These are phyloP conservation scores for Brachionus angularis DNA, from an alignment of 1,140 invertebrate species.

Conservation along the genomic window DNA sequence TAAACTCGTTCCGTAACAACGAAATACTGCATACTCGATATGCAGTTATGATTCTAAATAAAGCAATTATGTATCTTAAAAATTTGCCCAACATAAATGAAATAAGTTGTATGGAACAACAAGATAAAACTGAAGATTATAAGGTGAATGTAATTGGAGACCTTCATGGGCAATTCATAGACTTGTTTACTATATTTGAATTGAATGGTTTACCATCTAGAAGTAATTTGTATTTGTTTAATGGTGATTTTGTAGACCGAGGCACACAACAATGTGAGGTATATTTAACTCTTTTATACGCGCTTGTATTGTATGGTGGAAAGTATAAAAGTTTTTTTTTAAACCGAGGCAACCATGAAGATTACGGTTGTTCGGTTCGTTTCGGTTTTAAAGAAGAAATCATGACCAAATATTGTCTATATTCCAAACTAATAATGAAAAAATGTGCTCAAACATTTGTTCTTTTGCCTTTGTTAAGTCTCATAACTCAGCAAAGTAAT, in stretches of 20 bases:
- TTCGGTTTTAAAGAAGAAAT: constrained; percentile 86
- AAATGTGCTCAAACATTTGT: constrained; percentile 35
- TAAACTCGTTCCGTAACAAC: constrained; percentile 15
- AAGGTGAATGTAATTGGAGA: constrained; percentile 68
- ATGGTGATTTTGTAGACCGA: constrained; percentile 55
- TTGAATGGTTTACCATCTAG: constrained; percentile 58
- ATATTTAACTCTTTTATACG: constrained; percentile 4
- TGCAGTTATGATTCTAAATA: constrained; percentile 24
- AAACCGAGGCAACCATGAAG: constrained; percentile 45
- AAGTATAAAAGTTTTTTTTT: constrained; percentile 40
- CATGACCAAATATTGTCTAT: constrained; percentile 69
- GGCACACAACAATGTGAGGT: constrained; percentile 33
- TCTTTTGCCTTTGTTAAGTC: not conserved
- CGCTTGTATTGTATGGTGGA: constrained; percentile 6
- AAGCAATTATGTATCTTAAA: constrained; percentile 17
- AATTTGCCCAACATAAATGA: constrained; percentile 28
- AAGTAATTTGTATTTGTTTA: constrained; percentile 86
- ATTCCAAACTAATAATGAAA: constrained; percentile 43
- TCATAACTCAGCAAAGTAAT: constrained; percentile 5
- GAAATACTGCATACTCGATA: constrained; percentile 27
- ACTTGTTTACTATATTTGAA: constrained; percentile 45
- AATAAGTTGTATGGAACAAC: constrained; percentile 16
- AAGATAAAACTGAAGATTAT: constrained; percentile 60
- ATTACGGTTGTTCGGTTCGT: constrained; percentile 79
- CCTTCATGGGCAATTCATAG: constrained; percentile 41